phyloP scores from a whole-genome alignment of 37 sponge, comb jelly and placozoan species.

The Spongilla lacustris region DNA sequence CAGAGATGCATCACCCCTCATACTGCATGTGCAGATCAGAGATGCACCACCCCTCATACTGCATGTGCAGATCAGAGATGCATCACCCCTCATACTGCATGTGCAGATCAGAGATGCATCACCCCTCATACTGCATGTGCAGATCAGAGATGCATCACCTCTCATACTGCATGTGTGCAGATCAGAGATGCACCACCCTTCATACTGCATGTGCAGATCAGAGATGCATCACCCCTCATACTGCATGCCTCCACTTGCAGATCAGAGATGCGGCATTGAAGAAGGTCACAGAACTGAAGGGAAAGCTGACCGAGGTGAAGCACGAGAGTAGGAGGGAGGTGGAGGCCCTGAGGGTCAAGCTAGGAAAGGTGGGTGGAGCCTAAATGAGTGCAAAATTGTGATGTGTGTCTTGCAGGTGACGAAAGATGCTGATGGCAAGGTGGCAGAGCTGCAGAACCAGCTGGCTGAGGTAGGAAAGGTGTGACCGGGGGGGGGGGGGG shows the following conservation, averaged over 20 bases:
- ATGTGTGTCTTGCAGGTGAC: constrained; percentile 24
- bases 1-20: too few species aligned
- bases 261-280: constrained; percentile 31
- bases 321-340: constrained; percentile 54
- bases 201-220: too few species aligned
- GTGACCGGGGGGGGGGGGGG: neutral
- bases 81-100: too few species aligned
- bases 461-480: constrained; percentile 13
- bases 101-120: neutral
- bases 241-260: neutral
- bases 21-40: too few species aligned
- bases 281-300: constrained; percentile 39
- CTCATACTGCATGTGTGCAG: too few species aligned
- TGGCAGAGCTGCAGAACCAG: constrained; percentile 34
- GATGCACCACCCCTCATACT: too few species aligned
- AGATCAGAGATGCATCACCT: neutral
- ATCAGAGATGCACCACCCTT: too few species aligned
- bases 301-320: constrained; percentile 47
- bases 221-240: too few species aligned
- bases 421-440: constrained; percentile 36
- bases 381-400: neutral
- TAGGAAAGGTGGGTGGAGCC: constrained; percentile 24
- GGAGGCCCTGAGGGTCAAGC: constrained; percentile 37
- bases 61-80: too few species aligned
- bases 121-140: neutral